phyloP scores from a whole-genome alignment of 2,113 vertebrate species.

The Micronisus gabar region DNA sequence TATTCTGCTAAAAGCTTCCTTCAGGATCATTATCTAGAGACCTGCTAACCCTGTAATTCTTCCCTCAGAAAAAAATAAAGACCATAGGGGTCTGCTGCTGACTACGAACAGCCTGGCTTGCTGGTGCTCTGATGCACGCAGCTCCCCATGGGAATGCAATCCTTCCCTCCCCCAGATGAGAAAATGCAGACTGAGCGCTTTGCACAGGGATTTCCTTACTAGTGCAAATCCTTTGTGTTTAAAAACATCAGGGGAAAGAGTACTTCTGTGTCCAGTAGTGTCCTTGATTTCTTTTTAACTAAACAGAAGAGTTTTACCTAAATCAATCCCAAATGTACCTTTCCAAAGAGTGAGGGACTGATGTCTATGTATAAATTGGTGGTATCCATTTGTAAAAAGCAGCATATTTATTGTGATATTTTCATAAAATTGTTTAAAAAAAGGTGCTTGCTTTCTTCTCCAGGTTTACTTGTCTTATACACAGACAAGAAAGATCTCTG shows the following conservation, averaged over 20 bases:
- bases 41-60: background rate
- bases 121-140: background rate
- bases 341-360: background rate
- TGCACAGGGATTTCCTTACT: rapidly evolving
- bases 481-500: background rate
- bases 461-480: background rate
- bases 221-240: background rate
- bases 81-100: background rate
- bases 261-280: background rate
- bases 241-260: background rate
- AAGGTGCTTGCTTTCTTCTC: background rate
- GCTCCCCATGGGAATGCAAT: background rate
- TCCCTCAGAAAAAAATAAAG: background rate
- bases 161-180: background rate
- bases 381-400: background rate
- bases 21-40: background rate
- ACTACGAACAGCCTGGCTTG: rapidly evolving
- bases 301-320: background rate
- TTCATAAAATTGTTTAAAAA: background rate
- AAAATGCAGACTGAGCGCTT: background rate
- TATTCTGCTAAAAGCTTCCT: conserved; percentile 44
- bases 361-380: background rate
- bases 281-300: background rate
- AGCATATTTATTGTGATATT: background rate
- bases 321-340: background rate